Evolutionary conservation across 2,113 vertebrate genomes (phyloP), one percentile per base, ranked within the genome.

Genomic region (Cepphus grylle): DNA sequence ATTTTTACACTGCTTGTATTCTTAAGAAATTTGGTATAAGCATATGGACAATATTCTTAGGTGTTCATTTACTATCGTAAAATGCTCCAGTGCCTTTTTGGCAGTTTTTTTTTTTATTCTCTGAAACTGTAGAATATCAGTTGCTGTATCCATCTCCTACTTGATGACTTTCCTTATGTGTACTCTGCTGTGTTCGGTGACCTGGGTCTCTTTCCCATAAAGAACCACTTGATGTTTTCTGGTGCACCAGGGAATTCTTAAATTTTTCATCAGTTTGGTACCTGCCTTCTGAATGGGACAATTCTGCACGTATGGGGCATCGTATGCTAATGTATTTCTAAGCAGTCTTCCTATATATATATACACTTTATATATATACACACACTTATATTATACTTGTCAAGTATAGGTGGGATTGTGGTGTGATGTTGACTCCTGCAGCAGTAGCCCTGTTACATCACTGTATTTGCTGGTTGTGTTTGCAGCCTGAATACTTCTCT

Each of bases 271-370:
- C 18, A 55, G 20, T 58, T 69, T 58, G 32, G 4, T 43, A 23
- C 66, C 16, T 83, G 38, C 49, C 81, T 86, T 78, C 42, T 42
- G 42, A 40, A 26, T 10, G 58, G 23, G 49, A 15, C 62, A 53
- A 55, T 76, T 70, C 42, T 65, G 34, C 12, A 30, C 0, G 0
- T 58, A 4, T 13, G 18, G 34, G 34, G 2, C 22, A 47, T 25
- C 32, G 4, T 71, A 25, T 49, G 15, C 30, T 90, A 49, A 49
- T 45, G 10, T 49, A 18, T 90, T 94, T 90, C 50, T 71, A 21
- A 70, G 42, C 52, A 52, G 3, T 67, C 38, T 91, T 78, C 32
- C 45, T 45, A 45, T 45, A 45, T 18, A 45, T 18, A 45, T 45
- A 45, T 18, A 45, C 43, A 45, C 43, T 45, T 45, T 18, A 43